Percentiles rank a stretch among this genome's conserved stretches.
Conservation (phyloP, 2,113 vertebrate species). For the Ranitomeya imitator region DNA sequence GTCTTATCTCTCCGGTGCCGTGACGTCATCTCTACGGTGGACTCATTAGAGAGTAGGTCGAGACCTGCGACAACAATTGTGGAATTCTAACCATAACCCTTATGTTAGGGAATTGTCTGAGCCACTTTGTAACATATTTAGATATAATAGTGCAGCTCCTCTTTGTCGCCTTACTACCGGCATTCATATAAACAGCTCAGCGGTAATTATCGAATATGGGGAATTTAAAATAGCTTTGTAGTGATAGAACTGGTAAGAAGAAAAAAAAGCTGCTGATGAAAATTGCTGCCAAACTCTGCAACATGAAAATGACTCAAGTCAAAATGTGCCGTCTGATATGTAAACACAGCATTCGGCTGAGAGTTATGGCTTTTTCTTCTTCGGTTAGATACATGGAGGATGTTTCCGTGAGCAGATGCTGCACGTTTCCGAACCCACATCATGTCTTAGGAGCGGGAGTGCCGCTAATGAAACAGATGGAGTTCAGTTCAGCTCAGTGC, state of each 20-base stretch:
- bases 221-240: not conserved
- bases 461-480: conserved; percentile 10
- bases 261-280: not conserved
- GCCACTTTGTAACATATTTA: not conserved
- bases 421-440: not conserved
- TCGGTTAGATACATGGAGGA: not conserved
- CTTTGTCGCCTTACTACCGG: not conserved
- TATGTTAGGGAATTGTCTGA: no score
- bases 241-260: not conserved
- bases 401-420: not conserved
- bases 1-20: no score
- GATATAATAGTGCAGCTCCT: not conserved
- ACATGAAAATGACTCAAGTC: not conserved
- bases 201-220: not conserved
- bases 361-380: not conserved
- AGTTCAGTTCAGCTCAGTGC: not conserved
- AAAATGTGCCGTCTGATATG: not conserved
- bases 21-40: no score
- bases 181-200: not conserved
- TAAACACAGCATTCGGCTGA: not conserved
- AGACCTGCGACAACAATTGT: no score
- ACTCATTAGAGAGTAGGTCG: no score
- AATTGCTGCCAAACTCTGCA: not conserved
- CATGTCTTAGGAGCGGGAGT: not conserved
- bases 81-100: not conserved